Evolutionary conservation across 2,888 invertebrate genomes (phyloP).

Genomic region (Selenia dentaria): DNA sequence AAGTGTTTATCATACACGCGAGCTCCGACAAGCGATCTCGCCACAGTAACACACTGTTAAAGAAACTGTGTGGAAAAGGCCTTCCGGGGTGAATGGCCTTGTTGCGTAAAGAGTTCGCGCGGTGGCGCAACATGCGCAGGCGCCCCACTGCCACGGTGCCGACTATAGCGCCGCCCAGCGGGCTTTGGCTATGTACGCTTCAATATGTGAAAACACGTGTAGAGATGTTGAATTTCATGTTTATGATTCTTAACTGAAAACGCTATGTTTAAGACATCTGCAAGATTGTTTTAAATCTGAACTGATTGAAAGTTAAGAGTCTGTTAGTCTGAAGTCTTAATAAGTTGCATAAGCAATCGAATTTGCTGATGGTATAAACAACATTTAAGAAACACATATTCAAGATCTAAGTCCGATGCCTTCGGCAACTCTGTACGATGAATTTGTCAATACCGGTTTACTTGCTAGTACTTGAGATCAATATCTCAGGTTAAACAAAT

Average conservation of each 20-base stretch:
- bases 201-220: slow-evolving; percentile 28
- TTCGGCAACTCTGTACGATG: neutral
- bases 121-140: slow-evolving; percentile 69
- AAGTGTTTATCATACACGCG: slow-evolving; percentile 61
- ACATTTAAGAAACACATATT: too few species aligned
- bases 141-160: slow-evolving; percentile 47
- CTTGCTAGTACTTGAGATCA: slow-evolving; percentile 4
- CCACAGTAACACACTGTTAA: slow-evolving; percentile 78
- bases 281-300: too few species aligned
- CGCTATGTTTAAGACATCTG: too few species aligned
- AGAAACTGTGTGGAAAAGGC: slow-evolving; percentile 81
- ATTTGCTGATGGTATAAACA: too few species aligned
- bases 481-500: slow-evolving; percentile 42
- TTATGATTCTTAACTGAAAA: neutral
- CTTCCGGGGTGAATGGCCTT: slow-evolving; percentile 83
- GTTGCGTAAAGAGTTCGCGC: slow-evolving; percentile 77
- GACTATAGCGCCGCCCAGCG: slow-evolving; percentile 58
- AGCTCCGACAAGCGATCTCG: slow-evolving; percentile 75
- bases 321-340: too few species aligned
- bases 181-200: slow-evolving; percentile 25
- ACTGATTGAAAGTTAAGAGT: too few species aligned
- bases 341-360: too few species aligned
- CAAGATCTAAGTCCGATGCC: too few species aligned
- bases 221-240: slow-evolving; percentile 14
- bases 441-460: neutral